Percentiles rank a stretch among this genome's conserved stretches.
Evolutionary conservation across 30 jellyfish, hydroid and myxozoan genomes (phyloP).

Genomic region (Catostylus mosaicus): DNA sequence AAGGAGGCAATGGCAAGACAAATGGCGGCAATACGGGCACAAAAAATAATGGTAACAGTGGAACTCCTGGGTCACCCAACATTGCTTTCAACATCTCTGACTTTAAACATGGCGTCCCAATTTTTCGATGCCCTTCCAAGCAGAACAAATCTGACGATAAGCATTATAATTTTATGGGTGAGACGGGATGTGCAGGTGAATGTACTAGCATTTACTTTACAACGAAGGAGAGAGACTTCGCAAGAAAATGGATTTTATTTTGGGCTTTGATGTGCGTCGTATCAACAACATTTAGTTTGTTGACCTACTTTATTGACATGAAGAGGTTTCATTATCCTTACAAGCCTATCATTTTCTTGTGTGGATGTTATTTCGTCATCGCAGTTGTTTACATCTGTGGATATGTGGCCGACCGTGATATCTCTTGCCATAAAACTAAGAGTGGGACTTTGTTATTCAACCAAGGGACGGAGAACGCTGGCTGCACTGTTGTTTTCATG

Average conservation of each 20-base stretch:
- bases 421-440: slow-evolving; percentile 86
- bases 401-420: slow-evolving; percentile 74
- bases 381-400: slow-evolving; percentile 91
- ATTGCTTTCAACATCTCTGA: not conserved
- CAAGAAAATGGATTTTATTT: slow-evolving; percentile 93
- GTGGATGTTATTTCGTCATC: slow-evolving; percentile 92
- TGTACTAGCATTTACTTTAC: slow-evolving; percentile 82
- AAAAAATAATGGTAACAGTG: not conserved
- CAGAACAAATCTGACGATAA: slow-evolving; percentile 78
- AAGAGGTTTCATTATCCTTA: slow-evolving; percentile 96
- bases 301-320: slow-evolving; percentile 90
- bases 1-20: slow-evolving; percentile 8
- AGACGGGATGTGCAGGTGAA: slow-evolving; percentile 83
- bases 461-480: slow-evolving; percentile 99
- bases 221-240: slow-evolving; percentile 89
- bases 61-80: not conserved
- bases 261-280: slow-evolving; percentile 92
- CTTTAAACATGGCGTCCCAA: slow-evolving; percentile 21
- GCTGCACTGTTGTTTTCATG: slow-evolving; percentile 96
- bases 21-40: slow-evolving; percentile 10
- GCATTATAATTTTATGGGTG: slow-evolving; percentile 94
- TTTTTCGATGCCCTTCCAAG: slow-evolving; percentile 75
- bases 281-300: slow-evolving; percentile 90
- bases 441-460: slow-evolving; percentile 66
- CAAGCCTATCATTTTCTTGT: slow-evolving; percentile 91